Conservation (phyloP, 2,888 invertebrate genomes). For the Sylvicola fuscatus region DNA sequence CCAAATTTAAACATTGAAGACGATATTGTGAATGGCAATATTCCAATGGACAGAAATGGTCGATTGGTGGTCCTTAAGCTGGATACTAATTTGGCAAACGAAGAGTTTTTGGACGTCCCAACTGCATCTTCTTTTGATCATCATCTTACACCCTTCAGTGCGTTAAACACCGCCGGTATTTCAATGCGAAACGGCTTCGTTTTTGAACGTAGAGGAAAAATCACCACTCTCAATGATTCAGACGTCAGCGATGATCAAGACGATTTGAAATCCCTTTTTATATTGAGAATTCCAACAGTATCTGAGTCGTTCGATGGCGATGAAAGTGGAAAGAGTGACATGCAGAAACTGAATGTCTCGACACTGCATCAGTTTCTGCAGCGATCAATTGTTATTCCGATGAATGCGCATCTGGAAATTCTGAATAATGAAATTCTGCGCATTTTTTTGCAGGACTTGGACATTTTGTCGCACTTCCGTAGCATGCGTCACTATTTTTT, state of each 20-base stretch:
- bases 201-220: constrained; percentile 8
- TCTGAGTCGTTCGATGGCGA: too few relatives aligned
- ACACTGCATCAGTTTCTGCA: constrained; percentile 36
- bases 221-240: constrained; percentile 6
- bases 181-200: constrained; percentile 12
- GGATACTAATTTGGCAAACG: background rate
- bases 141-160: constrained; percentile 13
- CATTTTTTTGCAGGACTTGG: constrained; percentile 41
- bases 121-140: constrained; percentile 6
- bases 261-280: too few relatives aligned
- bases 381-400: constrained; percentile 43
- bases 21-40: constrained; percentile 10
- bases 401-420: constrained; percentile 44
- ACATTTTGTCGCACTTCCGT: constrained; percentile 40
- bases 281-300: too few relatives aligned
- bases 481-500: constrained; percentile 61
- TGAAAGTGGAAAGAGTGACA: too few relatives aligned
- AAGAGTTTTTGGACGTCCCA: constrained; percentile 3
- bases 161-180: constrained; percentile 15
- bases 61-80: constrained; percentile 5
- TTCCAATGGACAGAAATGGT: background rate
- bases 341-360: constrained; percentile 12
- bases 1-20: constrained; percentile 3
- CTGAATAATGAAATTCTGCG: constrained; percentile 52
- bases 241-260: constrained; percentile 6